A percentile compares a stretch with the other conserved stretches of the same genome.
Evolutionary conservation across 2,113 vertebrate species (phyloP).

Genomic region (Chaenogobius annularis): DNA sequence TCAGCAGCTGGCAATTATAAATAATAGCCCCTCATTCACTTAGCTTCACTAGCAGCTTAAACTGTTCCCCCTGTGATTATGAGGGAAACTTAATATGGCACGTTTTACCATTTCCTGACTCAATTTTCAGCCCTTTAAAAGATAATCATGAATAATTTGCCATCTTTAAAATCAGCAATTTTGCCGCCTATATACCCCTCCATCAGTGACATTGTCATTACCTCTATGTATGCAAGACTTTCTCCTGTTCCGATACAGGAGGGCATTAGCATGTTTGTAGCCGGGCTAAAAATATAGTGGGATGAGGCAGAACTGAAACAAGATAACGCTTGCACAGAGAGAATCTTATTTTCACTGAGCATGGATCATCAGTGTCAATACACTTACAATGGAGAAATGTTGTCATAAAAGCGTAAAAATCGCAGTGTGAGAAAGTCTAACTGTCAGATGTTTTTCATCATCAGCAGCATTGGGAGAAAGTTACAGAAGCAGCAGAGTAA

Average conservation of each 20-base stretch:
- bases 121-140: constrained; percentile 21
- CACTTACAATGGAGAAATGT: constrained; percentile 2
- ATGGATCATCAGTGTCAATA: constrained; percentile 11
- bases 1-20: constrained; percentile 45
- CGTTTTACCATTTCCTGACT: constrained; percentile 33
- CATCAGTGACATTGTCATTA: constrained; percentile 56
- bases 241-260: constrained; percentile 9
- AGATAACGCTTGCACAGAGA: constrained; percentile 16
- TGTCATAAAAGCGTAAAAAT: constrained; percentile 21
- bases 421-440: constrained; percentile 13
- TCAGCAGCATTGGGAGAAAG: constrained; percentile 21
- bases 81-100: constrained; percentile 17
- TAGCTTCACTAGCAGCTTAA: constrained; percentile 25
- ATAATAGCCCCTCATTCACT: constrained; percentile 43
- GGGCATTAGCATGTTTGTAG: constrained; percentile 18
- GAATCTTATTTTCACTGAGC: constrained; percentile 21
- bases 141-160: constrained; percentile 36
- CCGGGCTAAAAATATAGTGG: constrained; percentile 28
- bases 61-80: constrained; percentile 8
- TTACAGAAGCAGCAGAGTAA: constrained; percentile 33
- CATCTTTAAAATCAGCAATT: constrained; percentile 45
- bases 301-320: constrained; percentile 11
- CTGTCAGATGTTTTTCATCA: constrained; percentile 25
- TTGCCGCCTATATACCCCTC: background rate
- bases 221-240: constrained; percentile 21